These are phyloP conservation scores for Allolobophora icterica DNA, from an alignment of 2,888 invertebrate species.

Conservation along the genomic window DNA sequence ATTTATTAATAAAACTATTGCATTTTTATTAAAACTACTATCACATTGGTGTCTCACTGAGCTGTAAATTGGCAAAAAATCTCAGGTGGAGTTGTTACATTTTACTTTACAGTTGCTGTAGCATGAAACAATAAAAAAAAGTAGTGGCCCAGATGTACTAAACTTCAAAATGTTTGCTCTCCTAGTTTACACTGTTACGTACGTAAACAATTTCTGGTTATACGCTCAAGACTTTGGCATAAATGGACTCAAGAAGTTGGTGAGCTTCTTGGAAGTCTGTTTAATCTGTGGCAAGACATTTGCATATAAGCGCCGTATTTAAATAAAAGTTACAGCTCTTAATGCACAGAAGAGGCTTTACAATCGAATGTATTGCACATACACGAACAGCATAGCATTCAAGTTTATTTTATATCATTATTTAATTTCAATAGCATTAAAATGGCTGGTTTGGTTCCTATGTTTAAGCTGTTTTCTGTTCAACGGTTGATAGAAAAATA, in stretches of 20 bases:
- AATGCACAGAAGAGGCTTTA: not conserved
- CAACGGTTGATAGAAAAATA: not conserved
- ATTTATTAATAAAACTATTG: no score
- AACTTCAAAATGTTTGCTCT: not conserved
- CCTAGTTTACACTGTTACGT: not conserved
- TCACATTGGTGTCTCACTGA: no score
- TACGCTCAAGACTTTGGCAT: not conserved
- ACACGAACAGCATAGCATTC: no score
- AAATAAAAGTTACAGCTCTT: not conserved
- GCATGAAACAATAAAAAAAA: not conserved
- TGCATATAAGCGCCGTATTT: not conserved
- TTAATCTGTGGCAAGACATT: not conserved
- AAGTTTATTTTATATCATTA: no score
- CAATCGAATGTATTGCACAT: not conserved
- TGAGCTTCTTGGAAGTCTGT: not conserved
- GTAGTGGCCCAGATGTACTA: not conserved
- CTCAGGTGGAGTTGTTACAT: no score
- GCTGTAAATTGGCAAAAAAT: no score
- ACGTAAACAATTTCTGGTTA: not conserved
- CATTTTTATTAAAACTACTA: no score
- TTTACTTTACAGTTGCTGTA: no score
- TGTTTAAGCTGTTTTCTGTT: not conserved
- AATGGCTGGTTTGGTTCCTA: no score
- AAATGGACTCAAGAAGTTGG: not conserved
- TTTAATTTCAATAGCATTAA: no score